Conservation (phyloP, 2,888 invertebrate species). For the Protodeltote pygarga region DNA sequence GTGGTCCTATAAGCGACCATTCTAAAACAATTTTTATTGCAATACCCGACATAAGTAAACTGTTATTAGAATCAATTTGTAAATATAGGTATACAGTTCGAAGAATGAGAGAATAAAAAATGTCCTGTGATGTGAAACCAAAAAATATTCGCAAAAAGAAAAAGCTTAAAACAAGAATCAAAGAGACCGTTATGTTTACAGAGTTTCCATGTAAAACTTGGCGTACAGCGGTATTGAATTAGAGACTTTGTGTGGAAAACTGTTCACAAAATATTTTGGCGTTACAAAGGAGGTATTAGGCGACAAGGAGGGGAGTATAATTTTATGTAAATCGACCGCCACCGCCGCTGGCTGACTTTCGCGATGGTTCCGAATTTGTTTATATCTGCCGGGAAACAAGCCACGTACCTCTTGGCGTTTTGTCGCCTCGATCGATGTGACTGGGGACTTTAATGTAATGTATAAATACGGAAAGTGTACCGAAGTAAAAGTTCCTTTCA, state of each 20-base stretch:
- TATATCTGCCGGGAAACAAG: slow-evolving; percentile 70
- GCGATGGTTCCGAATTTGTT: slow-evolving; percentile 71
- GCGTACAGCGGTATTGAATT: slow-evolving; percentile 73
- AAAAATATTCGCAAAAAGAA: slow-evolving; percentile 11
- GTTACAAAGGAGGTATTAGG: slow-evolving; percentile 82
- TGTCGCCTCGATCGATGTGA: slow-evolving; percentile 52
- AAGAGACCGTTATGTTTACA: slow-evolving; percentile 43
- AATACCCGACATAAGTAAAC: no score
- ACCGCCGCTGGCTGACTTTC: slow-evolving; percentile 65
- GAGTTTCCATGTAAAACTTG: slow-evolving; percentile 46
- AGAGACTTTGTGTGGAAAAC: slow-evolving; percentile 84
- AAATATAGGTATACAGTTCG: no score
- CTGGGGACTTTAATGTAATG: background rate
- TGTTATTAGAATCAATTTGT: no score
- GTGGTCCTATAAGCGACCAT: no score
- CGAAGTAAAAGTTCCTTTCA: background rate
- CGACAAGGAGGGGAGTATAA: slow-evolving; percentile 52
- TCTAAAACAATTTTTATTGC: no score
- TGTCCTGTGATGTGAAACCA: no score
- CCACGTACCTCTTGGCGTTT: slow-evolving; percentile 46
- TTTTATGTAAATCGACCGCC: slow-evolving; percentile 75
- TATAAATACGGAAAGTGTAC: background rate
- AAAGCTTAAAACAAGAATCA: slow-evolving; percentile 40
- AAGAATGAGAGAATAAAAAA: no score
- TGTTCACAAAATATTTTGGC: slow-evolving; percentile 85